Base-by-base conservation (phyloP, 2,113 vertebrate genomes). In the Bostrychus sinensis region DNA sequence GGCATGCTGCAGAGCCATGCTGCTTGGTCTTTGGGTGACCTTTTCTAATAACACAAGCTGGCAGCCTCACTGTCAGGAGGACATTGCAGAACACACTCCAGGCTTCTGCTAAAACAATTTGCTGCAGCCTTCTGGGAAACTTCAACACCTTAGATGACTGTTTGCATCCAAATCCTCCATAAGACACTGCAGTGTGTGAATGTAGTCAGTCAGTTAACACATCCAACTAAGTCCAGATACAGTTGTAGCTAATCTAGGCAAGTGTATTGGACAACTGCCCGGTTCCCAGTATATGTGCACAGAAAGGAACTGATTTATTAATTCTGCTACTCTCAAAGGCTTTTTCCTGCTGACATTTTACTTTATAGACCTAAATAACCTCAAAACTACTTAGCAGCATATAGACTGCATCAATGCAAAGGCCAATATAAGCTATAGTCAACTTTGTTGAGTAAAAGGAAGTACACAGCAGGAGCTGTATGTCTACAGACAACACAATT, bases 31-130 rank as follows among this genome's bases (percentile, higher is more conserved):
- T 34, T 23, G 53, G 51, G n/a, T 75, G 78, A 83, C 77, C 70
- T 83, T 81, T 81, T 22, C 34, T 50, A 63, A 36, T 43, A 60
- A 61, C 66, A 66, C 56, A 58, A 61, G 66, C 66, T 25, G 48
- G 34, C 36, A 69, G 48, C 41, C 22, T 62, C n/a, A 16, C 43
- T 57, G 45, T 67, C 30, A 48, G 60, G 10, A 4, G 42, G n/a
- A 60, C 36, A 17, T 17, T 36, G 41, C 50, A 53, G 17, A 55
- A 55, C 17, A 36, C 28, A 22, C 53, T 55, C 53, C 17, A 11
- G 7, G 42, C n/a, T 55, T 55, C 28, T 55, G 53, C 32, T 67
- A 39, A 67, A 71, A 53, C 0, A 34, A 62, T 73, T 81, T 16
- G 55, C 13, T 70, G 55, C 16, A 34, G 43, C 30, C 59, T 56